These are phyloP conservation scores for Aurelia sp. DNA, from an alignment of 30 jellyfish, hydroid and myxozoan species.

Conservation along the genomic window DNA sequence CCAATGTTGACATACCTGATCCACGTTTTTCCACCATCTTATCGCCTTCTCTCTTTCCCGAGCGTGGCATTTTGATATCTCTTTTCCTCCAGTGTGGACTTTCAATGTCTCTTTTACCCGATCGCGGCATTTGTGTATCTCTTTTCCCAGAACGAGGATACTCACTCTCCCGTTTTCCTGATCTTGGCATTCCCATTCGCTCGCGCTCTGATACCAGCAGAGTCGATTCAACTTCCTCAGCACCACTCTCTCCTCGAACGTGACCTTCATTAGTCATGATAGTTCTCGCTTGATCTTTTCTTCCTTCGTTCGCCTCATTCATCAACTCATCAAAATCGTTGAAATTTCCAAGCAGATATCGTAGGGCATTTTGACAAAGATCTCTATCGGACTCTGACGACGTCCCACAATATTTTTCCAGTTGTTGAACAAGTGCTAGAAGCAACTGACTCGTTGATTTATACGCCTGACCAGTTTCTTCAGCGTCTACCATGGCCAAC, in stretches of 20 bases:
- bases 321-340: slow-evolving; percentile 10
- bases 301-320: slow-evolving; percentile 1
- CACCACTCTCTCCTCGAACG: background rate
- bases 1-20: slow-evolving; percentile 16
- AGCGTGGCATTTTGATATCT: slow-evolving; percentile 7
- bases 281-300: background rate
- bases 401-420: slow-evolving; percentile 61
- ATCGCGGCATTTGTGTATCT: slow-evolving; percentile 16
- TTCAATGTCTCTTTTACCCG: slow-evolving; percentile 7
- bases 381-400: slow-evolving; percentile 28
- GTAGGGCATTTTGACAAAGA: slow-evolving; percentile 37
- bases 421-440: slow-evolving; percentile 27
- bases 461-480: background rate
- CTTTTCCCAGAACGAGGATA: background rate
- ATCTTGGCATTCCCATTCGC: background rate
- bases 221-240: background rate
- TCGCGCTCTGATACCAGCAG: background rate
- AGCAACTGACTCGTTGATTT: slow-evolving; percentile 44
- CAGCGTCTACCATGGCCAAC: background rate
- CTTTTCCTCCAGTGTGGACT: background rate
- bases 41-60: slow-evolving; percentile 7
- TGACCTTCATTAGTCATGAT: no score
- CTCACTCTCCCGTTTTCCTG: slow-evolving; percentile 4
- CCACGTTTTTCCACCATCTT: slow-evolving; percentile 10
- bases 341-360: slow-evolving; percentile 30